Conservation (phyloP, 2,888 invertebrate species). For the Platycheirus rosarum region DNA sequence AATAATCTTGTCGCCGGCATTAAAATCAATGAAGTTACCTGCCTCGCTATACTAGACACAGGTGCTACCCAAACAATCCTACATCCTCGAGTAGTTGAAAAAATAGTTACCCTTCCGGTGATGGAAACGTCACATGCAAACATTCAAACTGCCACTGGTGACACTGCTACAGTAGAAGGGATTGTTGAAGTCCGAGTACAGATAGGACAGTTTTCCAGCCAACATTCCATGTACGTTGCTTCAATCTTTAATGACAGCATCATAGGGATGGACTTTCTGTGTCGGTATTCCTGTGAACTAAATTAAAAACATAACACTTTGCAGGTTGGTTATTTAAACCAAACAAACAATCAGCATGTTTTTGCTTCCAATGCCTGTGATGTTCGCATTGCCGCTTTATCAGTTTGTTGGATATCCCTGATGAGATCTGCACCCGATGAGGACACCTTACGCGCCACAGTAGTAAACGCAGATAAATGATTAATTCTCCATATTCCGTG, state of each 20-base stretch:
- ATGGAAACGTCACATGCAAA: not conserved
- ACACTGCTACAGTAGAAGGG: not conserved
- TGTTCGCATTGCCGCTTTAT: not conserved
- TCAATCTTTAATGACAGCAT: not conserved
- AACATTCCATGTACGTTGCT: constrained; percentile 10
- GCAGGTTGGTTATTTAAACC: constrained; percentile 2
- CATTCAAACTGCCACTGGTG: constrained; percentile 38
- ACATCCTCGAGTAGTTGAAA: constrained; percentile 5
- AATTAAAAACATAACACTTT: constrained; percentile 15
- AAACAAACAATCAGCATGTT: not conserved
- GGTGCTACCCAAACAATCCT: constrained; percentile 5
- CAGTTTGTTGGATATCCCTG: constrained; percentile 2
- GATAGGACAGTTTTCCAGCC: constrained; percentile 1
- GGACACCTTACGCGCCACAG: constrained; percentile 3
- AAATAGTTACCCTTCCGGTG: not conserved
- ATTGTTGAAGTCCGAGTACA: not conserved
- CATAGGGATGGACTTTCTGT: constrained; percentile 7
- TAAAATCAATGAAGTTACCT: not conserved
- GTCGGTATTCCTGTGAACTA: not conserved
- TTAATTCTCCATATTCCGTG: not conserved
- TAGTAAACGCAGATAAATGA: not conserved
- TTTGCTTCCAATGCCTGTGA: not conserved
- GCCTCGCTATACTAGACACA: not conserved
- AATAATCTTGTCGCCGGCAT: not conserved
- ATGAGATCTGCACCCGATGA: not conserved